These are phyloP conservation scores for Periophthalmus magnuspinnatus DNA, from an alignment of 2,797 vertebrate genomes.

Conservation along the genomic window DNA sequence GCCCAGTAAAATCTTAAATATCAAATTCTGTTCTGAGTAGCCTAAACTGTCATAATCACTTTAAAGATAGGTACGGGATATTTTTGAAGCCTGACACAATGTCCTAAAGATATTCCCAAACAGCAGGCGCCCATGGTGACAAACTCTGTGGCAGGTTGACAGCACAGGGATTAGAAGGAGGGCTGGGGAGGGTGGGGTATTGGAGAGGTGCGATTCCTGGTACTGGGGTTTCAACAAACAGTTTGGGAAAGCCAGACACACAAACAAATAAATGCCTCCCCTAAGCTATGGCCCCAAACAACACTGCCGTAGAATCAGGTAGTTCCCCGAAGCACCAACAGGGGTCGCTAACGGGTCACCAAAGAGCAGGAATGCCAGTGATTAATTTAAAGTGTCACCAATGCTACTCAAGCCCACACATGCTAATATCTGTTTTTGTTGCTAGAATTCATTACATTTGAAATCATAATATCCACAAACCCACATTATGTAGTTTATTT, in stretches of 20 bases:
- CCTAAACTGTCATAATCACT: too few species aligned
- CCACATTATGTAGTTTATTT: background rate
- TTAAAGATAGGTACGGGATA: constrained; percentile 4
- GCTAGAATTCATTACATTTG: background rate
- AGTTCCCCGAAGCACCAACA: constrained; percentile 33
- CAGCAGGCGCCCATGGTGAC: constrained; percentile 1
- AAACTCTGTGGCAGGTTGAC: constrained; percentile 33
- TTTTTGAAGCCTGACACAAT: constrained; percentile 14
- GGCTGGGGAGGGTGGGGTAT: constrained; percentile 17
- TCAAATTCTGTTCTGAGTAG: too few species aligned
- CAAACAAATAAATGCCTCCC: constrained; percentile 3
- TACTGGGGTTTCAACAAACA: constrained; percentile 32
- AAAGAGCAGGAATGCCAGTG: constrained; percentile 2
- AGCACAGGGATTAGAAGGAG: constrained; percentile 21
- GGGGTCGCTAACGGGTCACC: constrained; percentile 53
- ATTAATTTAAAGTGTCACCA: constrained; percentile 10
- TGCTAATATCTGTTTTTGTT: background rate
- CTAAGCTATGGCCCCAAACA: background rate
- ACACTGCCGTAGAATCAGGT: constrained; percentile 10
- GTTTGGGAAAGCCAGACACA: constrained; percentile 17
- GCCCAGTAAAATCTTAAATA: too few species aligned
- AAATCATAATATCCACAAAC: background rate
- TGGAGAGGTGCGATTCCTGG: constrained; percentile 38
- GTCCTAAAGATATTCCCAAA: constrained; percentile 4
- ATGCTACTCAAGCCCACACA: background rate